phyloP scores from a whole-genome alignment of 2,113 vertebrate genomes.

The Bufo gargarizans region DNA sequence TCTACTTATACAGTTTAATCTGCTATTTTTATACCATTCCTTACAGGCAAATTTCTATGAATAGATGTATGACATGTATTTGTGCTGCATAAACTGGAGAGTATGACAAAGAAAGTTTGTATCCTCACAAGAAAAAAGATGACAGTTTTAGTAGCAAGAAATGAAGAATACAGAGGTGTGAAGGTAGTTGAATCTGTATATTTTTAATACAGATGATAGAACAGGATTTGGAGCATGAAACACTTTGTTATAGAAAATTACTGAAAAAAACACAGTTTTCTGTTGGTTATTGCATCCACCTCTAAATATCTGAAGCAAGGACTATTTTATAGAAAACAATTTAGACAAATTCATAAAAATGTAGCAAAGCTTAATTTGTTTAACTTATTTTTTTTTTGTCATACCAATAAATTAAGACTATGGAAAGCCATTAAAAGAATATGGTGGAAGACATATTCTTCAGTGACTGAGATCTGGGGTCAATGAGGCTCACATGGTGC shows the following conservation, averaged over 20 bases:
- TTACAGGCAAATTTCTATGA: conserved; percentile 37
- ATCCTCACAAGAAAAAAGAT: conserved; percentile 6
- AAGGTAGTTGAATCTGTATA: neutral
- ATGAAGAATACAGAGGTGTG: conserved; percentile 3
- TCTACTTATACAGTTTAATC: conserved; percentile 25
- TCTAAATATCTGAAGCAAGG: neutral
- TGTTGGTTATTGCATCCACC: neutral
- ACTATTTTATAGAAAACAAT: neutral
- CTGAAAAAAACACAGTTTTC: neutral
- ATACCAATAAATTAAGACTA: neutral
- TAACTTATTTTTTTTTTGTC: neutral
- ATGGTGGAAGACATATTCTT: too few species aligned
- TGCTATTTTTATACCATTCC: conserved; percentile 33
- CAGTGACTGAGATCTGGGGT: too few species aligned
- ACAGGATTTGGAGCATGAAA: neutral
- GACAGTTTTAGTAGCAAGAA: conserved; percentile 16
- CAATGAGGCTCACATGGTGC: too few species aligned
- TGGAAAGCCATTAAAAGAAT: too few species aligned
- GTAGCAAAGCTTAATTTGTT: neutral
- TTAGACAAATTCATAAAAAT: neutral
- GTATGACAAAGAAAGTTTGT: neutral
- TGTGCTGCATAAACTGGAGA: conserved; percentile 32
- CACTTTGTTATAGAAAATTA: neutral
- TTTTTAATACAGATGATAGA: conserved; percentile 12
- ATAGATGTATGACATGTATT: conserved; percentile 40